These are phyloP conservation scores for Drosophila colorata DNA, from an alignment of 2,888 invertebrate genomes.

Conservation along the genomic window DNA sequence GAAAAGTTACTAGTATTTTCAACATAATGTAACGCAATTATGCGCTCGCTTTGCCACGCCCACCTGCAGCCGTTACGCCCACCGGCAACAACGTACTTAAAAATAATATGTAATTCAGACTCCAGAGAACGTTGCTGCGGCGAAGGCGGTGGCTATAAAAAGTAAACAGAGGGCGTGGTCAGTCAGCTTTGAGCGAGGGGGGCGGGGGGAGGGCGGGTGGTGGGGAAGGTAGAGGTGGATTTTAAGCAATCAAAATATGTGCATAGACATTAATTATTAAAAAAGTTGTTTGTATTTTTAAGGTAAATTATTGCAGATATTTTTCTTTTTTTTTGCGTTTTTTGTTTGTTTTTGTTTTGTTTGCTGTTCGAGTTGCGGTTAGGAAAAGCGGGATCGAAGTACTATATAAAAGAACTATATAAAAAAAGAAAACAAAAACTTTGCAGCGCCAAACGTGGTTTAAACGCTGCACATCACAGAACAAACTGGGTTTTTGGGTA, in stretches of 20 bases:
- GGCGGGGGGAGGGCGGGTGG: background rate
- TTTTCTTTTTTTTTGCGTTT: constrained; percentile 19
- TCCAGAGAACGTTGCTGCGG: constrained; percentile 79
- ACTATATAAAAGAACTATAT: constrained; percentile 16
- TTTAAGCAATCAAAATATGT: constrained; percentile 3
- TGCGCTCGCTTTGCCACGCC: constrained; percentile 35
- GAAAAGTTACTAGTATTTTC: constrained; percentile 16
- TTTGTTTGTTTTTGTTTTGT: constrained; percentile 7
- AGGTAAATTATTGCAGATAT: constrained; percentile 56
- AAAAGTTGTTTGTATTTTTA: constrained; percentile 17
- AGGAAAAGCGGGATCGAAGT: constrained; percentile 29
- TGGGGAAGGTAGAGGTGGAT: background rate
- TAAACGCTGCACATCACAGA: constrained; percentile 79
- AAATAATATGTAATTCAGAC: constrained; percentile 86
- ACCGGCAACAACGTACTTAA: constrained; percentile 77
- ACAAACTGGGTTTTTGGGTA: constrained; percentile 74
- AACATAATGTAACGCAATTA: constrained; percentile 24
- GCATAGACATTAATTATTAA: constrained; percentile 9
- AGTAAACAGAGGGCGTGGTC: constrained; percentile 7
- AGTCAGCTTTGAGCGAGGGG: constrained; percentile 13
- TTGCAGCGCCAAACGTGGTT: constrained; percentile 63
- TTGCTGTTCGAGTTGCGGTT: constrained; percentile 43
- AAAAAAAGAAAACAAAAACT: constrained; percentile 51
- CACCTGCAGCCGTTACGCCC: constrained; percentile 1
- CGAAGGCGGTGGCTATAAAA: background rate